Evolutionary conservation across 2,113 vertebrate genomes (phyloP).

Genomic region (Casuarius casuarius): DNA sequence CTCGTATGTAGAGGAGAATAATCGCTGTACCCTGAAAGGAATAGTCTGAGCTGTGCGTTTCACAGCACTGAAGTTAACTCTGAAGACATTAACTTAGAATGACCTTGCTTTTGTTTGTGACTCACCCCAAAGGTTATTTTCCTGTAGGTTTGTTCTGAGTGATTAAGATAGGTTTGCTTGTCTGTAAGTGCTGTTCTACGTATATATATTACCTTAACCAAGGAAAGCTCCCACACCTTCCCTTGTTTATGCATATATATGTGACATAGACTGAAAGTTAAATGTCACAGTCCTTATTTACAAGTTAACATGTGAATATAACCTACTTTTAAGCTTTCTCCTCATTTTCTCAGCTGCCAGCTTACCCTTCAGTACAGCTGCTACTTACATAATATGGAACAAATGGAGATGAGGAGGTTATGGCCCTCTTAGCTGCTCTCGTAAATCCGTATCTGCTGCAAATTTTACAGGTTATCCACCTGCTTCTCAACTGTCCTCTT

Average conservation of each 20-base stretch:
- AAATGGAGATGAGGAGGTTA: not conserved
- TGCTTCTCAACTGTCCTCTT: not conserved
- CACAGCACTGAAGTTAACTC: not conserved
- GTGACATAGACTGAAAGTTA: not conserved
- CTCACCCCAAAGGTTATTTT: constrained; percentile 21
- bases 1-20: not conserved
- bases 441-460: not conserved
- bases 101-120: constrained; percentile 33
- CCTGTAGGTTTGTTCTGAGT: constrained; percentile 24
- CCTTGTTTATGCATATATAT: not conserved
- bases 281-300: constrained; percentile 21
- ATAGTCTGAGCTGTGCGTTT: not conserved
- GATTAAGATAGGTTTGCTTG: not conserved
- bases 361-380: not conserved
- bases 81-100: constrained; percentile 3
- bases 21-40: not conserved
- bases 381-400: accelerated
- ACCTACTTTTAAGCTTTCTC: not conserved
- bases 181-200: not conserved
- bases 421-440: not conserved
- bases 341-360: not conserved
- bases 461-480: not conserved
- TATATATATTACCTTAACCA: not conserved
- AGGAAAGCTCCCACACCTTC: not conserved
- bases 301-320: not conserved